Conservation (phyloP, 2,113 vertebrate genomes). For the Takifugu flavidus region DNA sequence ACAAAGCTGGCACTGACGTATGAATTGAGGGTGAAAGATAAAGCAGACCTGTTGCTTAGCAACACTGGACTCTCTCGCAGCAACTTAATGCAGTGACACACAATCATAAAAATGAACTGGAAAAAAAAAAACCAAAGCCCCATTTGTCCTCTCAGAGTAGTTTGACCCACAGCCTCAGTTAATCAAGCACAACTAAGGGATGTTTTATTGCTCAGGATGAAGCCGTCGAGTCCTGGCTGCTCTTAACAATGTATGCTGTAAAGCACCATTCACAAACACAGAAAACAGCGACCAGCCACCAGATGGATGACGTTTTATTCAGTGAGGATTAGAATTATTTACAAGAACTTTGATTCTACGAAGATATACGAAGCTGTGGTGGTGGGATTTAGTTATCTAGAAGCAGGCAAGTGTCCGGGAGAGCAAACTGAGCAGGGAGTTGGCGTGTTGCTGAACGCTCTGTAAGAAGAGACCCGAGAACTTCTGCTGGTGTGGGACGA, state of each 20-base stretch:
- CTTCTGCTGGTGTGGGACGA: too few relatives aligned
- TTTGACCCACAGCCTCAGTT: slow-evolving; percentile 21
- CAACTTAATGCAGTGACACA: slow-evolving; percentile 26
- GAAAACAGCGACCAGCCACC: neutral
- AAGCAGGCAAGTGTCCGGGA: too few relatives aligned
- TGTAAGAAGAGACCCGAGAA: too few relatives aligned
- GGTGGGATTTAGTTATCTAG: too few relatives aligned
- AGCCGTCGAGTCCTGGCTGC: neutral
- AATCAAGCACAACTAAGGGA: neutral
- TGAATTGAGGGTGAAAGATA: slow-evolving; percentile 19
- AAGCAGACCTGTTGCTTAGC: slow-evolving; percentile 50
- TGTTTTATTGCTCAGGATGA: neutral
- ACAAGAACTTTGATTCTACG: neutral
- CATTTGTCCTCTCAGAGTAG: slow-evolving; percentile 2
- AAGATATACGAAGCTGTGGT: too few relatives aligned
- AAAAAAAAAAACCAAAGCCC: neutral
- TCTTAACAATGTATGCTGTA: neutral
- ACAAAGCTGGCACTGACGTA: slow-evolving; percentile 52
- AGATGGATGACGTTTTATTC: neutral
- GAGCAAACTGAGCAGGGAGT: too few relatives aligned
- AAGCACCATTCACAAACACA: neutral
- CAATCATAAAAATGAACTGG: neutral
- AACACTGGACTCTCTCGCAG: slow-evolving; percentile 38
- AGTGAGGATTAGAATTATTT: neutral
- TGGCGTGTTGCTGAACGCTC: too few relatives aligned